A percentile compares a stretch with the other conserved stretches of the same genome.
These are phyloP conservation scores for Agrochola lota DNA, from an alignment of 2,888 invertebrate genomes.

Conservation along the genomic window DNA sequence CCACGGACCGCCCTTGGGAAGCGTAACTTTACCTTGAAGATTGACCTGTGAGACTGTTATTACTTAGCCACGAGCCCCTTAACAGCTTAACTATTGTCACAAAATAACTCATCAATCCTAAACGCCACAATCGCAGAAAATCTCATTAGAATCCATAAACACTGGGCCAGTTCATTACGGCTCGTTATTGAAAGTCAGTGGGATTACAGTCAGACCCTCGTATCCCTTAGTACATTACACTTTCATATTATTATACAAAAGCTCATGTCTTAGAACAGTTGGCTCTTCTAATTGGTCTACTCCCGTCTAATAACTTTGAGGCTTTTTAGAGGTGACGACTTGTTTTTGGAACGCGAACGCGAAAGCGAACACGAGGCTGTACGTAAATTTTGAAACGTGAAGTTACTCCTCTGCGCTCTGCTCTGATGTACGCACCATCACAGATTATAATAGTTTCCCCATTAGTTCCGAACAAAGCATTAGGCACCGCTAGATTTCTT, in stretches of 20 bases:
- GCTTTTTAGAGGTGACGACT: constrained; percentile 44
- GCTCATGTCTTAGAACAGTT: constrained; percentile 61
- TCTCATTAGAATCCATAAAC: constrained; percentile 38
- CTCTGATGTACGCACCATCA: no score
- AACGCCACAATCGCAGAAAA: constrained; percentile 23
- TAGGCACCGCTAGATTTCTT: no score
- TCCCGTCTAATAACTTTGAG: constrained; percentile 62
- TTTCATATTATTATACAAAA: constrained; percentile 60
- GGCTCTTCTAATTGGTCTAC: constrained; percentile 66
- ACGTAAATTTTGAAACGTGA: no score
- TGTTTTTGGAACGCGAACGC: not conserved
- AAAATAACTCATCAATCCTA: constrained; percentile 8
- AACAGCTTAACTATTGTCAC: constrained; percentile 6
- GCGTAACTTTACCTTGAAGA: not conserved
- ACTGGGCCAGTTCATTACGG: constrained; percentile 40
- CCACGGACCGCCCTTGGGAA: not conserved
- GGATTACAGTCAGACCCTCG: constrained; percentile 33
- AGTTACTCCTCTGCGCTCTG: no score
- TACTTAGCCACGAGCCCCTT: not conserved
- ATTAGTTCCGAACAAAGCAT: no score
- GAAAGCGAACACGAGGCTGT: no score
- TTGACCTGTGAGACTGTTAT: not conserved
- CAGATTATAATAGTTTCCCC: no score
- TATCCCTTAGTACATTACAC: constrained; percentile 46
- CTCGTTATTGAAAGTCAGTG: constrained; percentile 49